A percentile compares a stretch with the other conserved stretches of the same genome.
Conservation (phyloP, 2,888 invertebrate species). For the Tetramorium bicarinatum region DNA sequence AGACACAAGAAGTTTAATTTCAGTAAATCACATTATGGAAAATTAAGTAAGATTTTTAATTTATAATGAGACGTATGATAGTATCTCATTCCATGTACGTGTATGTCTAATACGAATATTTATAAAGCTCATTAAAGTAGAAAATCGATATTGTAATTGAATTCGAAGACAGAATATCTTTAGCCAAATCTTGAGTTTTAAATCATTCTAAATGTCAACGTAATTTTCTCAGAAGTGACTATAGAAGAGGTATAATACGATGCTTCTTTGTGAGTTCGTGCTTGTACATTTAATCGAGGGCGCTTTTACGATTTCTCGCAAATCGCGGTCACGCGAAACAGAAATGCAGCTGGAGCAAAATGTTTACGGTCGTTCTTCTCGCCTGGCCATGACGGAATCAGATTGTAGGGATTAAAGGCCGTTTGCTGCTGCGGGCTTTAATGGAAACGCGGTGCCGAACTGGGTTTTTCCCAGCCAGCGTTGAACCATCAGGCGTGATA, state of each 20-base stretch:
- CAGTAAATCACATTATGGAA: not conserved
- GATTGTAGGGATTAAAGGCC: conserved; percentile 29
- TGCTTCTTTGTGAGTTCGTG: conserved; percentile 5
- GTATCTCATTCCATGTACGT: not conserved
- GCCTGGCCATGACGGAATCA: conserved; percentile 14
- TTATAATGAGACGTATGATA: not conserved
- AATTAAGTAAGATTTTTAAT: not conserved
- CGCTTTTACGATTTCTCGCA: conserved; percentile 19
- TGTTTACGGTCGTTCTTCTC: not conserved
- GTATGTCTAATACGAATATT: not conserved
- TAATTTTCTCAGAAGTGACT: conserved; percentile 13
- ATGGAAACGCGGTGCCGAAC: conserved; percentile 1
- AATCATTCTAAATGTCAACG: not conserved
- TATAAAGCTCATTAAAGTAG: not conserved
- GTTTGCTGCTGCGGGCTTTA: conserved; percentile 16
- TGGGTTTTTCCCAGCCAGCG: conserved; percentile 58
- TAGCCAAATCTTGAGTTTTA: not conserved
- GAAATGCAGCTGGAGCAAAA: not conserved
- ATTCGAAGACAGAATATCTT: not conserved
- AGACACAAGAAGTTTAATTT: not conserved
- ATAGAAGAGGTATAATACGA: not conserved
- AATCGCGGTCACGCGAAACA: conserved; percentile 14
- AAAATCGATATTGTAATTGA: not conserved
- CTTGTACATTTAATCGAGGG: conserved; percentile 8
- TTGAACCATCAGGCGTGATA: not conserved